A percentile compares a stretch with the other conserved stretches of the same genome.
These are phyloP conservation scores for Sebastiscus albofasciatus DNA, from an alignment of 2,797 vertebrate species.

Conservation along the genomic window DNA sequence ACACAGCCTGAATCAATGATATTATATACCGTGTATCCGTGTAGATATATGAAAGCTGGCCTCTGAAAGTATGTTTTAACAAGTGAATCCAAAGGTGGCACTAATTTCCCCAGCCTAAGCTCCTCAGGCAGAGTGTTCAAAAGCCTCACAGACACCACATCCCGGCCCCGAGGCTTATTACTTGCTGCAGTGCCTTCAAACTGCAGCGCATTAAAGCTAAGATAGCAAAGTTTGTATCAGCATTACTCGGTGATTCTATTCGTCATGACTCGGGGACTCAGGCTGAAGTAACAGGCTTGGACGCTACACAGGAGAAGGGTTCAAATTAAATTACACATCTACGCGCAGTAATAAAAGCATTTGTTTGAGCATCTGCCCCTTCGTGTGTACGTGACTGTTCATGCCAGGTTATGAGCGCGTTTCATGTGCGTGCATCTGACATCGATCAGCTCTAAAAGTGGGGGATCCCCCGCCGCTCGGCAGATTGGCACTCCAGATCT, in stretches of 20 bases:
- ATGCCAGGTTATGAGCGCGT: neutral
- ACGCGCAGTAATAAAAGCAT: neutral
- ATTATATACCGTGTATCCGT: neutral
- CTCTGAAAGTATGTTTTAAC: conserved; percentile 18
- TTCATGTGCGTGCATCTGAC: neutral
- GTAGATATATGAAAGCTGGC: conserved; percentile 1
- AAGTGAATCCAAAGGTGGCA: conserved; percentile 35
- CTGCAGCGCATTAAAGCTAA: conserved; percentile 52
- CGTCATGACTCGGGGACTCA: conserved; percentile 42
- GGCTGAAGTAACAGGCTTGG: conserved; percentile 40
- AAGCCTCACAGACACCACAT: conserved; percentile 46
- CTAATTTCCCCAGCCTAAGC: conserved; percentile 26
- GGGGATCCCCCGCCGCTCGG: conserved; percentile 43
- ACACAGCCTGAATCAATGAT: neutral
- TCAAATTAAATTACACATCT: conserved; percentile 37
- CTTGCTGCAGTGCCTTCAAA: conserved; percentile 49
- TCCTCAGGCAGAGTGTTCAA: conserved; percentile 36
- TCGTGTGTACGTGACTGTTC: conserved; percentile 7
- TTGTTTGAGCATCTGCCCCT: conserved; percentile 22
- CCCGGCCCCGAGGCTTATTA: conserved; percentile 38
- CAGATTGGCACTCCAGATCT: conserved; percentile 74
- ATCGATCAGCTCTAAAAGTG: conserved; percentile 38
- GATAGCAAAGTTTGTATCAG: conserved; percentile 50
- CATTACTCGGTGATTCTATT: conserved; percentile 37
- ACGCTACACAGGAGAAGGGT: conserved; percentile 17